Conservation (phyloP, 2,113 vertebrate species). For the Daubentonia madagascariensis region DNA sequence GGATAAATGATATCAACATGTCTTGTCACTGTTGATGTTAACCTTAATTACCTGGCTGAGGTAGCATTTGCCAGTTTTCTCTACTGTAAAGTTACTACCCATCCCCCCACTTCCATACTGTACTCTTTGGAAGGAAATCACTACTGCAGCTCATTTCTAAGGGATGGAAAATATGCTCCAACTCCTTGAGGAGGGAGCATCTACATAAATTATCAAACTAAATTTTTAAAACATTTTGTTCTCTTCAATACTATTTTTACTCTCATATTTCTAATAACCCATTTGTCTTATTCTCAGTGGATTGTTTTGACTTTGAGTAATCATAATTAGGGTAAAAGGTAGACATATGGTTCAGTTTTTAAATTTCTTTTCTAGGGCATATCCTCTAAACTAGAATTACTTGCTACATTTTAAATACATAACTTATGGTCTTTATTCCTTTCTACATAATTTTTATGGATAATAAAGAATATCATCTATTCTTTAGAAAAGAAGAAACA, state of each 20-base stretch:
- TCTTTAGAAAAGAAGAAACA: constrained; percentile 2
- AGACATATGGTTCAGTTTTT: not conserved
- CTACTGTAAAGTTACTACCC: not conserved
- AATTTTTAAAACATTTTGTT: not conserved
- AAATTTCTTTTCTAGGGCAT: not conserved
- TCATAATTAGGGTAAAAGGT: not conserved
- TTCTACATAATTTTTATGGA: not conserved
- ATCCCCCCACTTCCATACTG: rapidly evolving
- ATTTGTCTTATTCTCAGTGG: not conserved
- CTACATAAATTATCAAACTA: not conserved
- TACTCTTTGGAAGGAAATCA: not conserved
- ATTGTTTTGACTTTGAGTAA: not conserved
- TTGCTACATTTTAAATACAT: constrained; percentile 22
- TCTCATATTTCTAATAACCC: not conserved
- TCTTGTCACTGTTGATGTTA: not conserved
- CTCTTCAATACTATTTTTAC: not conserved
- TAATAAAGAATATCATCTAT: not conserved
- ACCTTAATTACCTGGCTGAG: not conserved
- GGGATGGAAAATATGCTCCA: too few relatives aligned
- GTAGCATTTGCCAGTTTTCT: not conserved
- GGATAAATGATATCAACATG: not conserved
- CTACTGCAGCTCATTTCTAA: not conserved
- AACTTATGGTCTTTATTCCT: not conserved
- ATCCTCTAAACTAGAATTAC: not conserved
- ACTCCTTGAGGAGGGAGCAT: not conserved